Evolutionary conservation across 1,140 invertebrate genomes (phyloP), one percentile per base, ranked within the genome.

Genomic region (Drosophila novamexicana): DNA sequence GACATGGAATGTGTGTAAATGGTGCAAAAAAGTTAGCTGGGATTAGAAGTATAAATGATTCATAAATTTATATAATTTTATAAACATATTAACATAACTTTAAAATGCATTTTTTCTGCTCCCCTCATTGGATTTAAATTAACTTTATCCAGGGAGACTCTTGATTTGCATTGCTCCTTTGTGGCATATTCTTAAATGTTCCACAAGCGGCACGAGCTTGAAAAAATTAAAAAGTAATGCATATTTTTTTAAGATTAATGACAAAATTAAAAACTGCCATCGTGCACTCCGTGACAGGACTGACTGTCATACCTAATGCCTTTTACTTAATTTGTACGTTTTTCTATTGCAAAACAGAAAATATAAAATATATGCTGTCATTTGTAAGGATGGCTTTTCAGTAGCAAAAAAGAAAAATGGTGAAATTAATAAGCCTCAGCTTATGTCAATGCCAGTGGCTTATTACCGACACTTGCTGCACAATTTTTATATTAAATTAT

Each of bases 391-490:
- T 49, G 68, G 50, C 39, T 56, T 74, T 77, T 80, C 68, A 77
- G 62, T 76, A 67, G 42, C 8, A 45, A 56, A 1, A 10, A 32
- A 42, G 61, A 83, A 80, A 79, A 52, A 56, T 59, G 4, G 76
- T 64, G 82, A 84, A 86, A 85, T 86, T 86, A 85, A 86, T 86
- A 75, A 89, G 79, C 79, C 79, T 71, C 75, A 79, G 81, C 81
- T 77, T 67, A 70, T 83, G 81, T 53, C 77, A 74, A 77, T 85
- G 74, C 52, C 79, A 86, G 79, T 88, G 66, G 83, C 64, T 86
- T 82, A 86, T 79, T 88, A 76, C 67, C 71, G 53, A 68, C 80
- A 79, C 58, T 68, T 58, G 36, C 39, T n/a, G 7, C 50, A 56
- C 34, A 37, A 40, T 42, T 62, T 74, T 63, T 54, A 37, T 40